phyloP scores from a whole-genome alignment of 2,797 vertebrate genomes.

The Parotocinclus haroldoi region DNA sequence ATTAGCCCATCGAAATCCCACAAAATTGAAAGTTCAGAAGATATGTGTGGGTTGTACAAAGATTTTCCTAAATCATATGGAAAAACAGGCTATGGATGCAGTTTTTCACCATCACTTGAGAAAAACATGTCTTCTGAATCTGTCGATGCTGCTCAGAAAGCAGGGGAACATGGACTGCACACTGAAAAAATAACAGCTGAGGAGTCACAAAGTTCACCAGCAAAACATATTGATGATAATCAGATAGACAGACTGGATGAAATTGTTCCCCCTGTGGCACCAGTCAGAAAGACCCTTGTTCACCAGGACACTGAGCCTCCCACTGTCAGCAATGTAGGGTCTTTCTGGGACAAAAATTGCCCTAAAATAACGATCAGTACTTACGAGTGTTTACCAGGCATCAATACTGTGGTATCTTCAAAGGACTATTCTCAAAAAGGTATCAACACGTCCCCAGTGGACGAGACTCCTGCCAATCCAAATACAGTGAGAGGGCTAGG shows the following conservation, averaged over 20 bases:
- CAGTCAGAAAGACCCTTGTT: slow-evolving; percentile 33
- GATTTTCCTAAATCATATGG: slow-evolving; percentile 6
- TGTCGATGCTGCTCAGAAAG: not conserved
- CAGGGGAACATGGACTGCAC: slow-evolving; percentile 3
- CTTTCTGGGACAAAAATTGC: slow-evolving; percentile 57
- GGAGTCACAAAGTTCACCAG: not conserved
- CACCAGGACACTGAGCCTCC: slow-evolving; percentile 44
- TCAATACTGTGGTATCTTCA: slow-evolving; percentile 15
- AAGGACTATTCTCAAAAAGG: slow-evolving; percentile 6
- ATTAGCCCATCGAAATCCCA: slow-evolving; percentile 3
- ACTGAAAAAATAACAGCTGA: slow-evolving; percentile 3
- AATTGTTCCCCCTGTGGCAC: slow-evolving; percentile 21
- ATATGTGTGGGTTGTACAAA: not conserved
- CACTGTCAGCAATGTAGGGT: slow-evolving; percentile 47
- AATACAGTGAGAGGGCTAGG: not conserved
- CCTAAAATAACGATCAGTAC: slow-evolving; percentile 30
- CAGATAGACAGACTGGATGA: not conserved
- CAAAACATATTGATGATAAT: not conserved
- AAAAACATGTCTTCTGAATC: slow-evolving; percentile 14
- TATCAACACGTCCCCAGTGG: not conserved
- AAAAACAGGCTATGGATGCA: not conserved
- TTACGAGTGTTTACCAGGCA: slow-evolving; percentile 26
- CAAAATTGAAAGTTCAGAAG: not conserved
- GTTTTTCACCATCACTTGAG: slow-evolving; percentile 4
- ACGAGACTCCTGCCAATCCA: slow-evolving; percentile 10